phyloP scores from a whole-genome alignment of 2,113 vertebrate species.

The Daubentonia madagascariensis region DNA sequence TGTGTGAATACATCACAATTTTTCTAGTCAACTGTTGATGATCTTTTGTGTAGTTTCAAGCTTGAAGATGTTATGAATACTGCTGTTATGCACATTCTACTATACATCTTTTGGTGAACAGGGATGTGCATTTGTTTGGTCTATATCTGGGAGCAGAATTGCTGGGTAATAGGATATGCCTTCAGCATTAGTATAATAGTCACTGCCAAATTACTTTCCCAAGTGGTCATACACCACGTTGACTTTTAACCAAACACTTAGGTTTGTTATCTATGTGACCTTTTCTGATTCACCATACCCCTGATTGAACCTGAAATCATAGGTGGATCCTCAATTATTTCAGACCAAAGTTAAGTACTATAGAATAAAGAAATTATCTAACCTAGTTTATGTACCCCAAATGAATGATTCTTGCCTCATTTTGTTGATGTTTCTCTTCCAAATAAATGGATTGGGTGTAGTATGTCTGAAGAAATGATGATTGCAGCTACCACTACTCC shows the following conservation, averaged over 20 bases:
- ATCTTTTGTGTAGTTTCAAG: not conserved
- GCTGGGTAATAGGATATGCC: not conserved
- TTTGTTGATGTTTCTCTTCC: not conserved
- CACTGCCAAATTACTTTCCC: not conserved
- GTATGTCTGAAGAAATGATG: not conserved
- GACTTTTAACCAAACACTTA: not conserved
- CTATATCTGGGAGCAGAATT: not conserved
- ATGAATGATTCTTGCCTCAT: not conserved
- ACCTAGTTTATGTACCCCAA: not conserved
- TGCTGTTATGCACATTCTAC: not conserved
- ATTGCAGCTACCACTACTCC: not conserved
- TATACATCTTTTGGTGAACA: not conserved
- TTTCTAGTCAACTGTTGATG: not conserved
- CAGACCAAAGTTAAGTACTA: not conserved
- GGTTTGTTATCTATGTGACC: not conserved
- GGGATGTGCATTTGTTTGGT: not conserved
- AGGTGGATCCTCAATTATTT: not conserved
- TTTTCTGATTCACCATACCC: not conserved
- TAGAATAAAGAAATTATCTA: not conserved
- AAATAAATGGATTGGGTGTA: not conserved
- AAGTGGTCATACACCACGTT: not conserved
- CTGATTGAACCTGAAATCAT: not conserved
- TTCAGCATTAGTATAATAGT: not conserved
- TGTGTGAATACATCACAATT: not conserved
- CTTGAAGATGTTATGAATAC: not conserved